Percentiles rank a stretch among this genome's conserved stretches.
These are phyloP conservation scores for Stercorarius parasiticus DNA, from an alignment of 2,113 vertebrate genomes.

Conservation along the genomic window DNA sequence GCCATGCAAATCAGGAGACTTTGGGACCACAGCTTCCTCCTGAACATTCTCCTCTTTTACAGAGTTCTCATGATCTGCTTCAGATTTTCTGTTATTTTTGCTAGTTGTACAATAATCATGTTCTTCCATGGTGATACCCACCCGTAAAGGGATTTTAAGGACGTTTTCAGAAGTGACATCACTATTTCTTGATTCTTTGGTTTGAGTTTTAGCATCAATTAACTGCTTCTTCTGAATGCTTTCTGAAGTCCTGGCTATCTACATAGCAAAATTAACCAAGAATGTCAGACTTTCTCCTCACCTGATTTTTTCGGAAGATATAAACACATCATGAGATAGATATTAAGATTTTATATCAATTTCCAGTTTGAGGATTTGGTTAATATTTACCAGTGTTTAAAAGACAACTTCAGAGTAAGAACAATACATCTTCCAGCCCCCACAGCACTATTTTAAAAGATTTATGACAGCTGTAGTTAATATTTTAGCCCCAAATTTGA, in stretches of 20 bases:
- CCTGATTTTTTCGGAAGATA: accelerated
- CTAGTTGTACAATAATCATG: slow-evolving; percentile 75
- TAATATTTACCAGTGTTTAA: background rate
- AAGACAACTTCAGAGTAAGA: background rate
- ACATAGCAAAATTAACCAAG: slow-evolving; percentile 14
- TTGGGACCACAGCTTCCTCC: background rate
- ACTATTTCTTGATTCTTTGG: slow-evolving; percentile 53
- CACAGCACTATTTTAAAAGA: background rate
- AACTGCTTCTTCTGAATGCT: slow-evolving; percentile 55
- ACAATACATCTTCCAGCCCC: background rate
- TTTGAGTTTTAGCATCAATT: slow-evolving; percentile 36
- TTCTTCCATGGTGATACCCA: slow-evolving; percentile 69
- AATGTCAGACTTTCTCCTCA: background rate
- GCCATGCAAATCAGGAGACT: background rate
- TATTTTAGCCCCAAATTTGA: background rate
- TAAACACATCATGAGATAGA: background rate
- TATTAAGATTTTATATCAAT: background rate
- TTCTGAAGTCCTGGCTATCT: slow-evolving; percentile 67
- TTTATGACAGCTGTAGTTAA: background rate
- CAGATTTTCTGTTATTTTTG: slow-evolving; percentile 30
- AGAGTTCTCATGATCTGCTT: background rate
- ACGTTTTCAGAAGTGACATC: slow-evolving; percentile 42
- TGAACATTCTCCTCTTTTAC: background rate
- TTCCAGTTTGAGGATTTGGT: background rate
- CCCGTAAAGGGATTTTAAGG: slow-evolving; percentile 5